Evolutionary conservation across 2,888 invertebrate genomes (phyloP).

Genomic region (Drosophila anceps): DNA sequence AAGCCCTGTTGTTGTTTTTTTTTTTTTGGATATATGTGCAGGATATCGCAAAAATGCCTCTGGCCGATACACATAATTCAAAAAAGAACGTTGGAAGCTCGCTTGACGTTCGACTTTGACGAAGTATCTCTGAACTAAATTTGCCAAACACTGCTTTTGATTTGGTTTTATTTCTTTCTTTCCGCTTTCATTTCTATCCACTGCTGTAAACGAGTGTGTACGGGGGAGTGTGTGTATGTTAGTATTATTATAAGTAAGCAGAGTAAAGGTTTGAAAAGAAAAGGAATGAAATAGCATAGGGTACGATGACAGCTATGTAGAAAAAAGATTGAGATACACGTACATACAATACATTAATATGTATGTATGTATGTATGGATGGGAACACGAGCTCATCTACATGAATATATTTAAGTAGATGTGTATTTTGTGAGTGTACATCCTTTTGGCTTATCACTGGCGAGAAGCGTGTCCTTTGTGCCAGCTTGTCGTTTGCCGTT

Average conservation of each 20-base stretch:
- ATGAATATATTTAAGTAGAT: conserved; percentile 24
- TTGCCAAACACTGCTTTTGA: conserved; percentile 15
- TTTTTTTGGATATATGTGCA: not conserved
- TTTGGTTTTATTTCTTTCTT: conserved; percentile 11
- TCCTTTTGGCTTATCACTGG: conserved; percentile 69
- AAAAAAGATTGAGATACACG: conserved; percentile 25
- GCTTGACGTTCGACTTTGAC: conserved; percentile 62
- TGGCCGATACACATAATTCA: conserved; percentile 57
- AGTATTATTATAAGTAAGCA: conserved; percentile 55
- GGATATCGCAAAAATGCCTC: conserved; percentile 43
- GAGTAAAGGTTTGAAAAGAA: conserved; percentile 7
- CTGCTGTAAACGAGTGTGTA: conserved; percentile 3
- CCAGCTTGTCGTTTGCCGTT: conserved; percentile 57
- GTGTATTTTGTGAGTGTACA: conserved; percentile 44
- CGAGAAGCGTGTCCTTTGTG: conserved; percentile 54
- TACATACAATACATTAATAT: conserved; percentile 25
- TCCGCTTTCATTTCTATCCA: conserved; percentile 27
- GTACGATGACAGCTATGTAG: conserved; percentile 37
- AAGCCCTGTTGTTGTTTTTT: too few species aligned
- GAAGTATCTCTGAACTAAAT: conserved; percentile 32
- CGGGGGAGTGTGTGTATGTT: conserved; percentile 15
- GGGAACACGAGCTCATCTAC: conserved; percentile 40
- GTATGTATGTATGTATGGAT: conserved; percentile 13
- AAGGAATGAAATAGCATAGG: conserved; percentile 23
- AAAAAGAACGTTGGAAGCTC: conserved; percentile 27